Conservation (phyloP, 2,888 invertebrate species). For the Latheticus oryzae region DNA sequence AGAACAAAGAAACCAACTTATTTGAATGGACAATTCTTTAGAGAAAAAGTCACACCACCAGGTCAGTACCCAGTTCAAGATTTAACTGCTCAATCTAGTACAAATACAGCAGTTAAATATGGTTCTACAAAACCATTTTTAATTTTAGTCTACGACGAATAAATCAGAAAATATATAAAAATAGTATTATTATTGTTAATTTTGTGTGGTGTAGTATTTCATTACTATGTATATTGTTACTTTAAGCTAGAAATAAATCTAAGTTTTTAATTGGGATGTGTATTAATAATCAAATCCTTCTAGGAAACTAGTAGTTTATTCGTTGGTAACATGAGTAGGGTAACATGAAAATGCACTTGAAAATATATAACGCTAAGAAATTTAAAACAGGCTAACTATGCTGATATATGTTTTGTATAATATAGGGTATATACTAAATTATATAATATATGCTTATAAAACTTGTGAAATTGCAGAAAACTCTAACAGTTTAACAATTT, state of each 20-base stretch:
- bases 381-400: slow-evolving; percentile 64
- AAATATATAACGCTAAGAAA: slow-evolving; percentile 64
- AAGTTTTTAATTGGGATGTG: slow-evolving; percentile 5
- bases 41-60: slow-evolving; percentile 4
- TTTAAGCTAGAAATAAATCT: slow-evolving; percentile 1
- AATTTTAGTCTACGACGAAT: slow-evolving; percentile 27
- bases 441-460: slow-evolving; percentile 65
- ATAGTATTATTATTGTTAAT: slow-evolving; percentile 7
- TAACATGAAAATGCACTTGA: slow-evolving; percentile 66
- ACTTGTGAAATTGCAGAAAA: slow-evolving; percentile 67
- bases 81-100: slow-evolving; percentile 2
- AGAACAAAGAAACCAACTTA: slow-evolving; percentile 15
- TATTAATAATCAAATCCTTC: slow-evolving; percentile 41
- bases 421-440: slow-evolving; percentile 62
- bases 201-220: neutral
- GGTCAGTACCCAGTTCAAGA: slow-evolving; percentile 4
- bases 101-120: slow-evolving; percentile 6
- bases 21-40: slow-evolving; percentile 18
- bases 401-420: slow-evolving; percentile 61
- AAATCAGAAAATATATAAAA: slow-evolving; percentile 1
- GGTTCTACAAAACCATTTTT: slow-evolving; percentile 10
- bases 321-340: slow-evolving; percentile 65
- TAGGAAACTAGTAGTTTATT: slow-evolving; percentile 67
- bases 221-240: neutral
- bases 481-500: slow-evolving; percentile 66